Evolutionary conservation across 2,888 invertebrate species (phyloP).

Genomic region (Sphaerophoria taeniata): DNA sequence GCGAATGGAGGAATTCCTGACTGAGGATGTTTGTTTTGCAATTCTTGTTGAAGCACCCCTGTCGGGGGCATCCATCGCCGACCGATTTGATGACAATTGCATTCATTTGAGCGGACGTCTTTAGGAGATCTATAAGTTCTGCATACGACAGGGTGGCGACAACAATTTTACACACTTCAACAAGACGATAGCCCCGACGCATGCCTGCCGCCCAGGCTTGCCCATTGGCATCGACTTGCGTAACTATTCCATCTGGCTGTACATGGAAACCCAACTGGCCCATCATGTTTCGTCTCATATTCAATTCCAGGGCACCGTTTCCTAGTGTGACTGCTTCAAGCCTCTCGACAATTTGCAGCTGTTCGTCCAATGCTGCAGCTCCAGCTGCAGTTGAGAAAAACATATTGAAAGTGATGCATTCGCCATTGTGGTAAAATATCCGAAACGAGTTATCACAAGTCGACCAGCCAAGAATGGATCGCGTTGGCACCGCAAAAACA

Average conservation of each 20-base stretch:
- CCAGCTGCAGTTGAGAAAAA: conserved; percentile 89
- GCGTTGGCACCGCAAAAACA: conserved; percentile 93
- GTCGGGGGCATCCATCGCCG: conserved; percentile 87
- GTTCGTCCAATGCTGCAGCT: conserved; percentile 88
- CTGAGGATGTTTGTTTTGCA: conserved; percentile 86
- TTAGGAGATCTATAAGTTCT: conserved; percentile 95
- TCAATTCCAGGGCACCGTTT: conserved; percentile 90
- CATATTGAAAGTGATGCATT: conserved; percentile 93
- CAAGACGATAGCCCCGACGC: conserved; percentile 93
- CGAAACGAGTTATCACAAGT: conserved; percentile 86
- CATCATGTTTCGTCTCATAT: conserved; percentile 90
- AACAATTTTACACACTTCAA: conserved; percentile 95
- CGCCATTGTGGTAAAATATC: conserved; percentile 96
- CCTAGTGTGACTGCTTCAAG: conserved; percentile 86
- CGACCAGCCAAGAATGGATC: conserved; percentile 88
- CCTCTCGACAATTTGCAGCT: conserved; percentile 91
- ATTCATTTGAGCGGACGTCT: conserved; percentile 94
- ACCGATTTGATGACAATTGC: conserved; percentile 91
- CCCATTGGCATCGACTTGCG: conserved; percentile 84
- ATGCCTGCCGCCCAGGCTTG: conserved; percentile 90
- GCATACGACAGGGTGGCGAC: conserved; percentile 95
- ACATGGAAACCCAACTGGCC: conserved; percentile 95
- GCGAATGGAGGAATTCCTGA: conserved; percentile 86
- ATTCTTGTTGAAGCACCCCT: conserved; percentile 87
- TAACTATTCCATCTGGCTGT: conserved; percentile 96